Evolutionary conservation across 2,888 invertebrate genomes (phyloP), one percentile per base, ranked within the genome.

Genomic region (Hypercompe scribonia): DNA sequence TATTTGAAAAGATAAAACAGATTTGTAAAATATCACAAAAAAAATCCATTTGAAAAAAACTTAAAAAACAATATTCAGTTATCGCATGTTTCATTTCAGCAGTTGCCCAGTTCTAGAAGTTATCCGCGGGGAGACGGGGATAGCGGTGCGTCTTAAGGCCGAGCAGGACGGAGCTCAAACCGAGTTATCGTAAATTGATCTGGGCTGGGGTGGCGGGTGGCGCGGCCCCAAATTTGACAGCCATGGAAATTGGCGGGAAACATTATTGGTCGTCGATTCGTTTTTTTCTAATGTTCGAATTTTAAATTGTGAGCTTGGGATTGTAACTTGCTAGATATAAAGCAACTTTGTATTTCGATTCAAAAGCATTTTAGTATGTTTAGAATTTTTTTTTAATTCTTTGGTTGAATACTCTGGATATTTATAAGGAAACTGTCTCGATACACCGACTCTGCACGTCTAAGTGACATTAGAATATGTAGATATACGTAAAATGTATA

Each of bases 141-240:
- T 93, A 94, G 90, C 89, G 83, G 87, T 86, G 87, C 91, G 92
- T 93, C 93, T 94, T 94, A 94, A 93, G 96, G 90, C 90, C 92
- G 94, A 96, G 94, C 90, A 94, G 92, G 96, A 96, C 90, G 92
- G 93, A 89, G 87, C 90, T 91, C 89, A 91, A 92, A 94, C 91
- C 92, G 92, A 93, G 94, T 93, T 94, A 94, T 94, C 94, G 94
- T 93, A 94, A 95, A 95, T 95, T 95, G 95, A 95, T 95, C 95
- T 92, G 93, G 91, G 94, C 85, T 84, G 90, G 88, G 88, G 89
- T 88, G 90, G 89, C 87, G 87, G 88, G 85, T 81, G 82, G 84
- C 90, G 92, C 90, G 91, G 89, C 91, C 89, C 94, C 94, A 94
- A 95, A 95, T 95, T 95, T 95, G 95, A 95, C 95, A 95, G 94